phyloP scores from a whole-genome alignment of 2,888 invertebrate genomes.

The Drosophila phalerata region DNA sequence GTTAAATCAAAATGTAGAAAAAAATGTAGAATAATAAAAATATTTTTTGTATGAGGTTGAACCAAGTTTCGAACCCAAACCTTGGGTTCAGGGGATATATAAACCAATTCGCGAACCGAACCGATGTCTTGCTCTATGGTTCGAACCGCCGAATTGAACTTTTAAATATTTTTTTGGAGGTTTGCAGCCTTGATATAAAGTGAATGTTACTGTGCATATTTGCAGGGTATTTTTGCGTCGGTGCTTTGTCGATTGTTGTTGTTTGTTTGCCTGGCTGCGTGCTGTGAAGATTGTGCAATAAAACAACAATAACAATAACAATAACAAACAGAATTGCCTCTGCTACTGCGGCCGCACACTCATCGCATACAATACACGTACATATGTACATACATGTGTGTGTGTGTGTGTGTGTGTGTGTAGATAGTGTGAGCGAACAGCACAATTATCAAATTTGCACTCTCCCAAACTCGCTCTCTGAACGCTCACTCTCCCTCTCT shows the following conservation, averaged over 20 bases:
- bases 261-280: slow-evolving; percentile 54
- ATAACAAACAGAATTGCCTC: slow-evolving; percentile 68
- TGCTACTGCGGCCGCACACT: slow-evolving; percentile 52
- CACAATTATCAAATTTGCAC: slow-evolving; percentile 61
- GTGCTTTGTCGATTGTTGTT: not conserved
- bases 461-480: slow-evolving; percentile 13
- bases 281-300: slow-evolving; percentile 74
- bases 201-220: not conserved
- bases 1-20: too few species aligned
- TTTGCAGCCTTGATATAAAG: too few species aligned
- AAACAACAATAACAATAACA: slow-evolving; percentile 69
- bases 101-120: too few species aligned
- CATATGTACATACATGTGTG: slow-evolving; percentile 7
- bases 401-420: not conserved
- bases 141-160: too few species aligned
- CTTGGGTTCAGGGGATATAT: too few species aligned
- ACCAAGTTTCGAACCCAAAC: too few species aligned
- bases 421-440: slow-evolving; percentile 7
- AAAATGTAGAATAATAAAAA: too few species aligned
- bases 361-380: slow-evolving; percentile 34
- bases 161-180: too few species aligned
- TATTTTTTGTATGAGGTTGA: too few species aligned
- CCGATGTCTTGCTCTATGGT: too few species aligned
- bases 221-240: slow-evolving; percentile 11
- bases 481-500: slow-evolving; percentile 18